phyloP scores from a whole-genome alignment of 1,140 invertebrate genomes.

The Drosophila willistoni region DNA sequence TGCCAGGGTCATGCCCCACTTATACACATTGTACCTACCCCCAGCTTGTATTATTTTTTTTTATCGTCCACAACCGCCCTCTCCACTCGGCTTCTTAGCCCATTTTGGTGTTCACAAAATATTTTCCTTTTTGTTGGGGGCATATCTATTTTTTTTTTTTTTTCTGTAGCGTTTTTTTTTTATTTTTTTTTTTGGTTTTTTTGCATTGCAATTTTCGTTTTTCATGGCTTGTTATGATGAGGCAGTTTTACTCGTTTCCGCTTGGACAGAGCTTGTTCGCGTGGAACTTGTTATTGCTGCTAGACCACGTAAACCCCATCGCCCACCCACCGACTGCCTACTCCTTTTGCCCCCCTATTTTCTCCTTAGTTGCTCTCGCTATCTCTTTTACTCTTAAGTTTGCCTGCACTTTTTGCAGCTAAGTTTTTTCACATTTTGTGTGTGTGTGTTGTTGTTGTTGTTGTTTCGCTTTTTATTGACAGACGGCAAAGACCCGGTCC shows the following conservation, averaged over 20 bases:
- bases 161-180: too few relatives aligned
- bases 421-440: conserved; percentile 26
- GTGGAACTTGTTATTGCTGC: conserved; percentile 68
- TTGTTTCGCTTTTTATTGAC: conserved; percentile 50
- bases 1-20: conserved; percentile 44
- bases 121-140: conserved; percentile 3
- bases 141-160: neutral
- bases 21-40: conserved; percentile 35
- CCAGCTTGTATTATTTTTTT: neutral
- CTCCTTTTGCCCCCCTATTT: neutral
- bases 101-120: conserved; percentile 10
- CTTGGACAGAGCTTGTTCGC: conserved; percentile 64
- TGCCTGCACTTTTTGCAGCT: conserved; percentile 49
- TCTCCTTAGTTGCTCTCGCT: neutral
- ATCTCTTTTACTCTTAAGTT: neutral
- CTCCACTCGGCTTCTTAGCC: neutral
- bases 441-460: neutral
- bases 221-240: conserved; percentile 45
- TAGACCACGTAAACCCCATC: conserved; percentile 1
- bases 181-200: conserved; percentile 17
- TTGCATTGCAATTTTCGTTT: conserved; percentile 52
- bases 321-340: too few relatives aligned
- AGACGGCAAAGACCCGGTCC: conserved; percentile 26
- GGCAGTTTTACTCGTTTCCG: conserved; percentile 60
- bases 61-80: neutral